Percentiles rank a stretch among this genome's conserved stretches.
phyloP scores from a whole-genome alignment of 2,113 vertebrate species.

The Uropsilus gracilis region DNA sequence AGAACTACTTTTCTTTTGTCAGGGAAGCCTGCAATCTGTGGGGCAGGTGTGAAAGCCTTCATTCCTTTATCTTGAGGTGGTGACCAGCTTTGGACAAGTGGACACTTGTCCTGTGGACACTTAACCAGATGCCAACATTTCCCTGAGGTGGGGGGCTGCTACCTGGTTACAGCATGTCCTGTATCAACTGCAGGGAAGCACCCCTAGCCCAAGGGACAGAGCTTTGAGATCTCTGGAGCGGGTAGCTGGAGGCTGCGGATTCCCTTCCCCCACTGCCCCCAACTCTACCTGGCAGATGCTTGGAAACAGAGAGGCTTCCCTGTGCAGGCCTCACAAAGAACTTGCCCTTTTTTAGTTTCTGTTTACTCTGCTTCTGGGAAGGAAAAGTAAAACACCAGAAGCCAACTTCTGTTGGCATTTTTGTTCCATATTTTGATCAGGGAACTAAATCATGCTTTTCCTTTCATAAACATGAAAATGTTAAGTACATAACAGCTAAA shows the following conservation, averaged over 20 bases:
- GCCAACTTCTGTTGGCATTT: not conserved
- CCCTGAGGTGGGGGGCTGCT: not conserved
- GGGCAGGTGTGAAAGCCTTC: not conserved
- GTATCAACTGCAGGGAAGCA: not conserved
- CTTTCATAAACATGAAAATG: slow-evolving; percentile 45
- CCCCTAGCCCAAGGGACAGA: fast-evolving
- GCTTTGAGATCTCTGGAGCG: no score
- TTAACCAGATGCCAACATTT: no score
- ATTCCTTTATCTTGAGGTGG: not conserved
- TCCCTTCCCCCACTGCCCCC: not conserved
- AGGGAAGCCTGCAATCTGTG: fast-evolving
- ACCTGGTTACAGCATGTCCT: no score
- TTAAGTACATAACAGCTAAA: slow-evolving; percentile 44
- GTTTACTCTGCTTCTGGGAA: not conserved
- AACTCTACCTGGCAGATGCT: not conserved
- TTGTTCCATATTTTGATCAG: slow-evolving; percentile 33
- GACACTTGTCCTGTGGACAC: not conserved
- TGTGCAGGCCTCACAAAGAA: not conserved
- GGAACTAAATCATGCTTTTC: slow-evolving; percentile 38
- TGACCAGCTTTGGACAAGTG: not conserved
- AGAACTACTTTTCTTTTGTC: no score
- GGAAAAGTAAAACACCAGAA: not conserved
- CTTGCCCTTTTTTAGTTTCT: not conserved
- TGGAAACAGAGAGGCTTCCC: not conserved
- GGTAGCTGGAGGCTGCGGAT: not conserved